Conservation (phyloP, 2,797 vertebrate species). For the Acipenser ruthenus region DNA sequence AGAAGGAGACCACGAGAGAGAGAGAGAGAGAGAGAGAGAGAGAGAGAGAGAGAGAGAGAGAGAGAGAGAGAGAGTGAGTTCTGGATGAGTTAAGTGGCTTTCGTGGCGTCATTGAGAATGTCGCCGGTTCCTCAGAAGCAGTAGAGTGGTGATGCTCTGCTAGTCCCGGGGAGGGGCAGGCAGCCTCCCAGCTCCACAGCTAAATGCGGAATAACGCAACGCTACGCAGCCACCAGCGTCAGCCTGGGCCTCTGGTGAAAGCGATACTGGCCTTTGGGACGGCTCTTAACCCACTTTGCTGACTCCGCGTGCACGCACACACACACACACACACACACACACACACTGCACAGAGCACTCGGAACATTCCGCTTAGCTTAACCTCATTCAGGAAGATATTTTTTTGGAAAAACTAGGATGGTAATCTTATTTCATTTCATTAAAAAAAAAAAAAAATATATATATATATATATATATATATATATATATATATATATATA, state of each 20-base stretch:
- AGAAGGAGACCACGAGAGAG: too few relatives aligned
- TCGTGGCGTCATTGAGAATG: constrained; percentile 5
- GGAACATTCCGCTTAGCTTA: too few relatives aligned
- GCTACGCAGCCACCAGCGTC: constrained; percentile 6
- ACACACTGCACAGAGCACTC: too few relatives aligned
- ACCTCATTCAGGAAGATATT: too few relatives aligned
- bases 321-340: not conserved
- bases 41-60: too few relatives aligned
- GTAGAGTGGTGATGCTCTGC: constrained; percentile 7
- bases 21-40: too few relatives aligned
- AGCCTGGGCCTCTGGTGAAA: too few relatives aligned
- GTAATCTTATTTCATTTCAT: too few relatives aligned
- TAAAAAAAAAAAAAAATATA: too few relatives aligned
- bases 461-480: too few relatives aligned
- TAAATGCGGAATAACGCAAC: constrained; percentile 57
- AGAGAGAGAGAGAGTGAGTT: constrained; percentile 5
- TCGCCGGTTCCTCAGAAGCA: constrained; percentile 3
- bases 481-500: too few relatives aligned
- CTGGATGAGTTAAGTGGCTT: constrained; percentile 22
- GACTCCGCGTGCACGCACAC: constrained; percentile 4
- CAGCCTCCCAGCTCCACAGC: constrained; percentile 40
- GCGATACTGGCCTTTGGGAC: constrained; percentile 75
- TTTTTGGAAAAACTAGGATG: too few relatives aligned
- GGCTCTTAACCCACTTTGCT: constrained; percentile 57
- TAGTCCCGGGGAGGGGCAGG: constrained; percentile 1